These are phyloP conservation scores for Steatornis caripensis DNA, from an alignment of 2,113 vertebrate species.

Conservation along the genomic window DNA sequence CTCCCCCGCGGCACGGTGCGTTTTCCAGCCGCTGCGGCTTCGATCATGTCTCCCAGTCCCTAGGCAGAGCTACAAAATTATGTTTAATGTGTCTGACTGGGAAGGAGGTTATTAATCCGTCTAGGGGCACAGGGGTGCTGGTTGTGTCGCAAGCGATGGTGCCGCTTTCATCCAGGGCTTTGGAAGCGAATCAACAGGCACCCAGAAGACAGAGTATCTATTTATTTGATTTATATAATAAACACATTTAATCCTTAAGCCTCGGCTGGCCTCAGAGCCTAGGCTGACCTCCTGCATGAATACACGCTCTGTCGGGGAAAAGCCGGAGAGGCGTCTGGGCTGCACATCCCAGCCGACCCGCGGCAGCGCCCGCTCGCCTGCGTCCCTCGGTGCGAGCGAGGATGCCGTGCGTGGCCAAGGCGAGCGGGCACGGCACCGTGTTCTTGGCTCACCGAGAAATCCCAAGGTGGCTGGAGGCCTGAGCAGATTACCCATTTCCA, in stretches of 20 bases:
- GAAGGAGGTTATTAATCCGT: neutral
- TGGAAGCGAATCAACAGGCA: neutral
- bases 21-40: neutral
- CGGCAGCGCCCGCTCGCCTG: fast-evolving
- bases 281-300: neutral
- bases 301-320: neutral
- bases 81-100: conserved; percentile 23
- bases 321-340: neutral
- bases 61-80: neutral
- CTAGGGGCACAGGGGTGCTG: neutral
- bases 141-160: fast-evolving
- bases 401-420: neutral
- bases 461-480: neutral
- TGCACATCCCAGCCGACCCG: neutral
- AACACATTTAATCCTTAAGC: neutral
- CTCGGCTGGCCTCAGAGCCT: neutral
- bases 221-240: neutral
- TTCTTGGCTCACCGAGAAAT: neutral
- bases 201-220: neutral
- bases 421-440: neutral
- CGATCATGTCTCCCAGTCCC: neutral
- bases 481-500: neutral
- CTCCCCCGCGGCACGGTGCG: fast-evolving
- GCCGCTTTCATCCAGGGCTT: neutral
- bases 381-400: fast-evolving